Evolutionary conservation across 2,797 vertebrate genomes (phyloP).

Genomic region (Sparus aurata): DNA sequence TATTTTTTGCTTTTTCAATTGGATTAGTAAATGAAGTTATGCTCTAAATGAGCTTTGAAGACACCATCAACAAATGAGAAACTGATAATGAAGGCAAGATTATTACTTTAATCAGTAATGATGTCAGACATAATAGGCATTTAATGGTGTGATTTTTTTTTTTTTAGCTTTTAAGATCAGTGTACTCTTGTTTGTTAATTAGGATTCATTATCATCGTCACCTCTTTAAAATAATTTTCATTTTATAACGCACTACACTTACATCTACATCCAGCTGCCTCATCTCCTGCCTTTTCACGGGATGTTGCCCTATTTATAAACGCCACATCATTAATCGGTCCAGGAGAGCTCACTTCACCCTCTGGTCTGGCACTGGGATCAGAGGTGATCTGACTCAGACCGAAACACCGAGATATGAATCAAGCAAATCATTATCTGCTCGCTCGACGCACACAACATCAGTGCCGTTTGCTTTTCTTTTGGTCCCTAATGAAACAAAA

Average conservation of each 20-base stretch:
- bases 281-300: conserved; percentile 13
- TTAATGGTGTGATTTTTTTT: conserved; percentile 1
- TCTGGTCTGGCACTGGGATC: conserved; percentile 38
- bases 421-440: conserved; percentile 25
- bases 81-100: conserved; percentile 12
- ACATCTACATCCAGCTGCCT: not conserved
- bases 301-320: conserved; percentile 43
- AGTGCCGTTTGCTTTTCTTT: conserved; percentile 19
- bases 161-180: not conserved
- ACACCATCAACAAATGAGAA: not conserved
- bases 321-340: conserved; percentile 42
- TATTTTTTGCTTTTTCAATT: conserved; percentile 3
- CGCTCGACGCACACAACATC: conserved; percentile 1
- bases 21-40: not conserved
- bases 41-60: conserved; percentile 2
- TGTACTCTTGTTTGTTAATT: not conserved
- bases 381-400: conserved; percentile 55
- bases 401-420: conserved; percentile 33
- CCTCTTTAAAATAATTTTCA: not conserved
- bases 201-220: not conserved
- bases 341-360: conserved; percentile 37
- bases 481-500: conserved; percentile 44
- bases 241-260: not conserved
- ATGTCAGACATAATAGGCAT: not conserved
- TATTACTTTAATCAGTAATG: conserved; percentile 11